These are phyloP conservation scores for Uromys caudimaculatus DNA, from an alignment of 2,797 vertebrate species.

Conservation along the genomic window DNA sequence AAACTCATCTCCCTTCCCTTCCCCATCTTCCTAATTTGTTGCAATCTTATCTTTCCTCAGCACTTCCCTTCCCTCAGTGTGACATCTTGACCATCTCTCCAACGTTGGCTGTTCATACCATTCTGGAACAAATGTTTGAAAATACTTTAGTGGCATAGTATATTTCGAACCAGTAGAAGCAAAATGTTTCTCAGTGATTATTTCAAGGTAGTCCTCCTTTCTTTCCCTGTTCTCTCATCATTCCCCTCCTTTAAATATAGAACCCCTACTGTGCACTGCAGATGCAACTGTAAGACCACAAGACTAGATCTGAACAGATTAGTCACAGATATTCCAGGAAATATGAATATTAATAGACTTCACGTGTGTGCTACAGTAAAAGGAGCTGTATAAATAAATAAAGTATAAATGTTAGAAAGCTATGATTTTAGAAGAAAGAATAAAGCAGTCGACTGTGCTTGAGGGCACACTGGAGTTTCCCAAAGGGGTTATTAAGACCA, in stretches of 20 bases:
- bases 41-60: background rate
- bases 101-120: background rate
- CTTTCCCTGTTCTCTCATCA: too few species aligned
- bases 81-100: background rate
- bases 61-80: background rate
- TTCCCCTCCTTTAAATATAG: background rate
- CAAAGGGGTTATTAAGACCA: background rate
- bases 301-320: background rate
- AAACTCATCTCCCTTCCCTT: background rate
- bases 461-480: background rate
- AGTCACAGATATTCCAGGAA: background rate
- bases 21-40: background rate
- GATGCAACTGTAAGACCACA: background rate
- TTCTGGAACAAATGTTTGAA: background rate
- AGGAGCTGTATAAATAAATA: background rate
- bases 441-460: constrained; percentile 14
- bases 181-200: background rate
- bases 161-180: background rate
- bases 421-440: constrained; percentile 25
- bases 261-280: background rate
- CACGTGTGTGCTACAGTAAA: background rate
- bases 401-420: background rate
- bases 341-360: background rate
- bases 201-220: background rate
- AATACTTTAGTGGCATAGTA: constrained; percentile 19